Evolutionary conservation across 2,888 invertebrate species (phyloP), one percentile per base, ranked within the genome.

Genomic region (Dexiosoma caninum): DNA sequence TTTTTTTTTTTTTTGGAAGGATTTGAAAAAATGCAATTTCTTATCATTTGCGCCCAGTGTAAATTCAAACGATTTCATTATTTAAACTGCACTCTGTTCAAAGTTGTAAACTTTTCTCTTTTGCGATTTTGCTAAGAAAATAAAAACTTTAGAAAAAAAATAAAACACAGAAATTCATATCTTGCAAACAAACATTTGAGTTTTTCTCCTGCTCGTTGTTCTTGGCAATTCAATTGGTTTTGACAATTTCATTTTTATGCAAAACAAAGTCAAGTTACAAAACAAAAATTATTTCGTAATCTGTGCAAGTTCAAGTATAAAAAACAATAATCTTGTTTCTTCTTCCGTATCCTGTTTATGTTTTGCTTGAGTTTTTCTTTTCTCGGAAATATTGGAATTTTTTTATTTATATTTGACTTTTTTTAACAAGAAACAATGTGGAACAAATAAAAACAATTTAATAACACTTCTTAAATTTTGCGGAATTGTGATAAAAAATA

Each of bases 321-420:
- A n/a, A n/a, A n/a, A 71, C 23, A 27, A 46, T 53, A 53, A 44
- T 66, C 46, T 69, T 57, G 14, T 59, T 14, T 1, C 46, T 30
- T 16, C 59, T 60, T 60, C 46, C 32, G 59, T 46, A 44, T 80
- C 75, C 75, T 75, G 70, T 76, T 75, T 75, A 46, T 74, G 62
- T 49, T 59, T 71, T 59, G 49, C 7, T 70, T 32, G 9, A 27
- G n/a, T 21, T 57, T 71, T 71, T 64, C 23, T 51, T 69, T 30
- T 32, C 6, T n/a, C 8, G 5, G 32, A 55, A 32, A 30, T n/a
- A n/a, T n/a, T n/a, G n/a, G n/a, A n/a, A n/a, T n/a, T n/a, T 49
- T 46, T 53, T 27, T 62, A 16, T 42, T 37, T 60, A 35, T 44
- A 12, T 62, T 44, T 32, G 8, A n/a, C 37, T 60, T 21, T n/a